Evolutionary conservation across 2,113 vertebrate species (phyloP), one percentile per base, ranked within the genome.

Genomic region (Smithornis capensis): DNA sequence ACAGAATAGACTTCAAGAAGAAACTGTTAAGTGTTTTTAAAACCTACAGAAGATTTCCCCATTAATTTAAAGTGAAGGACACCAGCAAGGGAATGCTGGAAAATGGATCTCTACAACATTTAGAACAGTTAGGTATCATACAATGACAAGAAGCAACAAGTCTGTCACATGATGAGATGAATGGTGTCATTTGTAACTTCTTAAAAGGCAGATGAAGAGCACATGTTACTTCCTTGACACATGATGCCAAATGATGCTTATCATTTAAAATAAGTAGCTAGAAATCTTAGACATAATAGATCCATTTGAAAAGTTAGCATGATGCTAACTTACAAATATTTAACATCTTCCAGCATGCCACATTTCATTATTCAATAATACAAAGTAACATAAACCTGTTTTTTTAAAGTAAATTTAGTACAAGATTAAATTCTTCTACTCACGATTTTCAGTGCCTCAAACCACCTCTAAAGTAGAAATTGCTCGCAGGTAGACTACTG

Each of bases 111-210:
- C 18, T 69, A 60, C 19, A 55, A 70, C 17, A 31, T 83, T 90
- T 56, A 40, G 52, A 81, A n/a, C 14, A 91, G 49, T 37, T 71
- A 91, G 73, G 42, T 60, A 55, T 89, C 49, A 50, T 57, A 63
- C 52, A 89, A 78, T 81, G 77, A 90, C 82, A 96, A 86, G 88
- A 82, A 76, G 70, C 87, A 96, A 95, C 95, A 96, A 27, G 95
- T 96, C 56, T 89, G 79, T 69, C 86, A 89, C 70, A 64, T 89
- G 85, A 83, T 92, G 77, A 93, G 89, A 94, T 90, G 75, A 96
- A 92, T 70, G 45, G 83, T 97, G 86, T 93, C 68, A 96, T 91
- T 70, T 95, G 68, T 90, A 95, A 88, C 86, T 96, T 96, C 89
- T 95, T 95, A 94, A 95, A 95, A 97, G 82, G 96, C 68, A 89